Evolutionary conservation across 2,888 invertebrate genomes (phyloP).

Genomic region (Tortrix viridana): DNA sequence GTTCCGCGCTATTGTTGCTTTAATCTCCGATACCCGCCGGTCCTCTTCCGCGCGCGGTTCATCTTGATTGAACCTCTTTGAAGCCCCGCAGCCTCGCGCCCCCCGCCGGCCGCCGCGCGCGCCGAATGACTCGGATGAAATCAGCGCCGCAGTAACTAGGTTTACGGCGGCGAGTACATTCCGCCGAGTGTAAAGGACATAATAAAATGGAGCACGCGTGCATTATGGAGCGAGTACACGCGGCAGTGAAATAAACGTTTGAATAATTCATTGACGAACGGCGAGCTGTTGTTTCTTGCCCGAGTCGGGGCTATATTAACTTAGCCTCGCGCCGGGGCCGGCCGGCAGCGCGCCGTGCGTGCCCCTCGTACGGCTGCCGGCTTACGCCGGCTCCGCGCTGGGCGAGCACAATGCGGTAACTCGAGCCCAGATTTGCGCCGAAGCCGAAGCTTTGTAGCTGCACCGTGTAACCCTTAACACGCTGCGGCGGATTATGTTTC

Average conservation of each 20-base stretch:
- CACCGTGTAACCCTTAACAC: conserved; percentile 8
- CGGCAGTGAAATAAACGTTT: conserved; percentile 30
- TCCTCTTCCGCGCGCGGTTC: neutral
- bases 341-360: neutral
- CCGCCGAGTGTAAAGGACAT: conserved; percentile 30
- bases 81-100: conserved; percentile 5
- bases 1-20: conserved; percentile 10
- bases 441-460: conserved; percentile 22
- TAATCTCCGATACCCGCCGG: neutral
- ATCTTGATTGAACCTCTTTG: conserved; percentile 25
- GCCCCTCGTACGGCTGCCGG: neutral
- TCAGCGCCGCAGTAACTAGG: conserved; percentile 7
- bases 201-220: conserved; percentile 13
- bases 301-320: conserved; percentile 22
- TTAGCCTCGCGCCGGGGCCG: conserved; percentile 5
- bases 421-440: conserved; percentile 15
- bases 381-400: neutral
- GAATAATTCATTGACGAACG: conserved; percentile 30
- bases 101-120: neutral
- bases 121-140: conserved; percentile 20
- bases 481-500: conserved; percentile 18
- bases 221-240: conserved; percentile 30
- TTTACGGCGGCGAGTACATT: conserved; percentile 26
- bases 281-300: conserved; percentile 32
- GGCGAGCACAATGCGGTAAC: conserved; percentile 18